Evolutionary conservation across 1,140 invertebrate species (phyloP).

Genomic region (Drosophila littoralis): DNA sequence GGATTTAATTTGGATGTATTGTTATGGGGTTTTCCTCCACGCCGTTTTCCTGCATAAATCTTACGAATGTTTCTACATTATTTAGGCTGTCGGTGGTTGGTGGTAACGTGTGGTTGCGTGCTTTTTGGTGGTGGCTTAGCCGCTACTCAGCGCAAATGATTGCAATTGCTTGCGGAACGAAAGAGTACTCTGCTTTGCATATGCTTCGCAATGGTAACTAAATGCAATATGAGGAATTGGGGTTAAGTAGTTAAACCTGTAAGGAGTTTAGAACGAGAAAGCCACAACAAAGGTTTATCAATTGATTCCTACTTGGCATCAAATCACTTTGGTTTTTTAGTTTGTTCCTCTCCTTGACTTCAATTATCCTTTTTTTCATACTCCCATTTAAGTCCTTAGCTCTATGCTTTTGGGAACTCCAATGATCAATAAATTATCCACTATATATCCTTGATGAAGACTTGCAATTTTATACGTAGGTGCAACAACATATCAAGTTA

Average conservation of each 20-base stretch:
- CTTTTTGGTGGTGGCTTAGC: background rate
- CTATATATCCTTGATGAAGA: too few relatives aligned
- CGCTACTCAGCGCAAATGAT: conserved; percentile 9
- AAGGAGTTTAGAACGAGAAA: too few relatives aligned
- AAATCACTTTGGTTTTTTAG: too few relatives aligned
- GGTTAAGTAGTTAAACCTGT: background rate
- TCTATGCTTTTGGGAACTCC: too few relatives aligned
- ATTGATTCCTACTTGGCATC: too few relatives aligned
- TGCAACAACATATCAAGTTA: too few relatives aligned
- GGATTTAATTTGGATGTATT: conserved; percentile 76
- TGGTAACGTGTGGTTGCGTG: background rate
- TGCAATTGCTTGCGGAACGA: background rate
- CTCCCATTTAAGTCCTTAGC: too few relatives aligned
- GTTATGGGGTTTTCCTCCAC: conserved; percentile 48
- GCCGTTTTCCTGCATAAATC: conserved; percentile 28
- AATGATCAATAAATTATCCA: too few relatives aligned
- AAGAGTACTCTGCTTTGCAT: background rate
- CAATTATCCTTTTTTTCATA: too few relatives aligned
- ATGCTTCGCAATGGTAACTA: background rate
- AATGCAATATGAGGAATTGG: background rate
- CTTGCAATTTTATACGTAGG: too few relatives aligned
- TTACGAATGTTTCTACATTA: conserved; percentile 11
- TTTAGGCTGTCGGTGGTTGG: conserved; percentile 22
- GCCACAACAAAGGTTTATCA: too few relatives aligned
- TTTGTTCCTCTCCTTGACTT: too few relatives aligned